Conservation (phyloP, 2,797 vertebrate species). For the Nannoperca australis region DNA sequence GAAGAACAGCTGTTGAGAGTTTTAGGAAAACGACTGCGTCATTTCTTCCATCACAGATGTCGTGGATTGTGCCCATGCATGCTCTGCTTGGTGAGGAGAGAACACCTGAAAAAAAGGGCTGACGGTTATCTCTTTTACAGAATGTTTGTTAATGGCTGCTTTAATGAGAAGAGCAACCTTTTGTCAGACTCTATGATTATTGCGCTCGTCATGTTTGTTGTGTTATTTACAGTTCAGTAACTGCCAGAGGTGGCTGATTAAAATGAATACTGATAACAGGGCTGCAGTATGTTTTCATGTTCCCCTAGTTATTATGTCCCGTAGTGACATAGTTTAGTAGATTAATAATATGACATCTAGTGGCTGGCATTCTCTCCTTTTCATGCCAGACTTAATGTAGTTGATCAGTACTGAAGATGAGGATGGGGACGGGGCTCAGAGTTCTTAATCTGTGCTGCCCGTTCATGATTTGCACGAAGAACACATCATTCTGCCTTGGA, state of each 20-base stretch:
- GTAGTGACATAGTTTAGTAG: background rate
- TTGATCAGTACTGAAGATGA: background rate
- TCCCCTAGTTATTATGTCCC: too few relatives aligned
- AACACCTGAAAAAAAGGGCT: background rate
- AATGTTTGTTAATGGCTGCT: background rate
- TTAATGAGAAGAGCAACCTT: background rate
- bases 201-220: background rate
- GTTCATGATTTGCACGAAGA: background rate
- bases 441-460: background rate
- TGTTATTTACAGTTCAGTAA: background rate
- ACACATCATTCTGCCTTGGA: too few relatives aligned
- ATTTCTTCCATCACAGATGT: background rate
- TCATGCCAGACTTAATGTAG: background rate
- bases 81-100: background rate
- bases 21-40: background rate
- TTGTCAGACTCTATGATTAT: too few relatives aligned
- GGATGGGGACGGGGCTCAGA: background rate
- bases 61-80: background rate
- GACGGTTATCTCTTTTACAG: too few relatives aligned
- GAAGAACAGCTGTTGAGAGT: background rate
- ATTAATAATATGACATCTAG: background rate
- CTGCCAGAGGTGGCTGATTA: background rate
- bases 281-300: background rate
- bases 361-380: background rate
- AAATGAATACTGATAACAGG: background rate